These are phyloP conservation scores for Myotis daubentonii DNA, from an alignment of 2,797 vertebrate species.

Conservation along the genomic window DNA sequence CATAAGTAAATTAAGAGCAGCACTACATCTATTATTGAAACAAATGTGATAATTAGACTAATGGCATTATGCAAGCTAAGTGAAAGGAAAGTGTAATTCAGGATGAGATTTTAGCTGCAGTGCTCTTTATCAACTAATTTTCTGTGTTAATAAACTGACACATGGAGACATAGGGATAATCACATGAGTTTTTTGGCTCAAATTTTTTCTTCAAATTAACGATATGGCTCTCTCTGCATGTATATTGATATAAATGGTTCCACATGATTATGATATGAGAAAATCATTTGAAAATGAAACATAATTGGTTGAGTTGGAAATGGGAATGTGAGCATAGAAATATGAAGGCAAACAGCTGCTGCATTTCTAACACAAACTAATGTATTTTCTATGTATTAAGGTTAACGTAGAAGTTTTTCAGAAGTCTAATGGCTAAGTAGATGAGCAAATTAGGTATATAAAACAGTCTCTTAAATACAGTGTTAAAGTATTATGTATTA, in stretches of 20 bases:
- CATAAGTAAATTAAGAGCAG: background rate
- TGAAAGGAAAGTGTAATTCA: background rate
- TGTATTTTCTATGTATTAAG: background rate
- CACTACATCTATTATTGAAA: background rate
- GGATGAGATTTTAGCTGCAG: background rate
- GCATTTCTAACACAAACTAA: background rate
- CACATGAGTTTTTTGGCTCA: background rate
- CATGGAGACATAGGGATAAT: background rate
- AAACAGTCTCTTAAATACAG: background rate
- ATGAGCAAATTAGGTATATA: background rate
- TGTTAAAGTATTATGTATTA: background rate
- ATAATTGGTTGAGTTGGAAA: background rate
- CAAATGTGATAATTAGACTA: background rate
- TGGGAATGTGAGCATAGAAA: background rate
- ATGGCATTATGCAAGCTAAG: background rate
- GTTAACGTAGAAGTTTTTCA: background rate
- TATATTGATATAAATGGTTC: background rate
- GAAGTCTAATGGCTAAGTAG: background rate
- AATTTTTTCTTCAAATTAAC: background rate
- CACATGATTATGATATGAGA: background rate
- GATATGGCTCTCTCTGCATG: background rate
- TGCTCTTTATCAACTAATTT: background rate
- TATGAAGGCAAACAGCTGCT: background rate
- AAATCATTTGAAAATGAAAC: conserved; percentile 9
- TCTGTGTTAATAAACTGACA: background rate